A percentile compares a stretch with the other conserved stretches of the same genome.
These are phyloP conservation scores for Mya arenaria DNA, from an alignment of 1,140 invertebrate species.

Conservation along the genomic window DNA sequence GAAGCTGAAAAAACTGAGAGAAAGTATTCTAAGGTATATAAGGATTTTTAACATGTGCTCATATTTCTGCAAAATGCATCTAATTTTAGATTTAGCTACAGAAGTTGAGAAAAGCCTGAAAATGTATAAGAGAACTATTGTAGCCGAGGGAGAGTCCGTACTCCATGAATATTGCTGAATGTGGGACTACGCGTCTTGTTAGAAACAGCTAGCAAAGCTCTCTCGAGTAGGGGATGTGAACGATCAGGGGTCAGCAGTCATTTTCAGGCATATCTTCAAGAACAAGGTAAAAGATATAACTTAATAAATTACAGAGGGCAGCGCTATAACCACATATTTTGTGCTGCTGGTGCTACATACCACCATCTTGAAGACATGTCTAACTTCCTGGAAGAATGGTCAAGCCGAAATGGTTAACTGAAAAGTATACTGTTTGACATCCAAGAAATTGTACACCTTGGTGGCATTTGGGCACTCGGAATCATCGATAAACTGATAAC, in stretches of 20 bases:
- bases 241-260: constrained; percentile 42
- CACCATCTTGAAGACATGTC: constrained; percentile 11
- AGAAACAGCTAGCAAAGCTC: constrained; percentile 36
- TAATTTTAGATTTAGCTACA: constrained; percentile 51
- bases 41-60: neutral
- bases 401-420: neutral
- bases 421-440: neutral
- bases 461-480: neutral
- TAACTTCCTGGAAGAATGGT: constrained; percentile 23
- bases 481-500: constrained; percentile 3
- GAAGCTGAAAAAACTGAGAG: neutral
- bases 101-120: constrained; percentile 49
- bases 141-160: constrained; percentile 25
- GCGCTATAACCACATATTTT: constrained; percentile 49
- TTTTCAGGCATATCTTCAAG: constrained; percentile 18
- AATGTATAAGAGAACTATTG: constrained; percentile 38
- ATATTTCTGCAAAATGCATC: constrained; percentile 30
- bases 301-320: constrained; percentile 41
- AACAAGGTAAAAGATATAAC: neutral
- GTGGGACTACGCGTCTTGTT: constrained; percentile 2
- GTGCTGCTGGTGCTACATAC: constrained; percentile 45
- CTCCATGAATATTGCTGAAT: constrained; percentile 14
- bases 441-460: neutral
- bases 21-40: neutral
- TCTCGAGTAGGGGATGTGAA: constrained; percentile 32